Conservation (phyloP, 2,888 invertebrate genomes). For the Allygus modestus region DNA sequence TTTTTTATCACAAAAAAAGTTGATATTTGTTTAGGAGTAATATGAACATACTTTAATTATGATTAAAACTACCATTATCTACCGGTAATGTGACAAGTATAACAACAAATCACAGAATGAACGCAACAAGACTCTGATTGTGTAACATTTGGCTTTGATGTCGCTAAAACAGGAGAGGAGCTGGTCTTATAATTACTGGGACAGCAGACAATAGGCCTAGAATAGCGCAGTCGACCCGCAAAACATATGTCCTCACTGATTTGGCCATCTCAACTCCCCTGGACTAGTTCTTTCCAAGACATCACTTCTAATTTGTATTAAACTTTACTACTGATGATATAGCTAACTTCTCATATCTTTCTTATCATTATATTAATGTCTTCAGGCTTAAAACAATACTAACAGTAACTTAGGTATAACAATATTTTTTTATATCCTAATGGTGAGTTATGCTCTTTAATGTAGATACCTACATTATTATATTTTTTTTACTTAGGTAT, state of each 20-base stretch:
- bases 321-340: neutral
- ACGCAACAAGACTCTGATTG: neutral
- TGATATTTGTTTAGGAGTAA: no score
- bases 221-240: constrained; percentile 37
- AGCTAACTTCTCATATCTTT: neutral
- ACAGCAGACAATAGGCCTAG: constrained; percentile 34
- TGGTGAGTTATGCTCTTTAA: no score
- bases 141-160: constrained; percentile 42
- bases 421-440: no score
- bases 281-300: neutral
- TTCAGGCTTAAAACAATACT: no score
- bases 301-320: neutral
- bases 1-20: no score
- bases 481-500: no score
- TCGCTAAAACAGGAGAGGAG: constrained; percentile 37
- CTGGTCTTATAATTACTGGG: constrained; percentile 41
- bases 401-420: no score
- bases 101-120: neutral
- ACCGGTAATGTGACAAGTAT: neutral
- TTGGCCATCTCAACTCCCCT: neutral
- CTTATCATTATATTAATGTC: no score
- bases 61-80: neutral
- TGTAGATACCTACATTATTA: no score
- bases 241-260: constrained; percentile 30
- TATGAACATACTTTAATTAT: no score